Evolutionary conservation across 1,140 invertebrate genomes (phyloP), one percentile per base, ranked within the genome.

Genomic region (Triops longicaudatus): DNA sequence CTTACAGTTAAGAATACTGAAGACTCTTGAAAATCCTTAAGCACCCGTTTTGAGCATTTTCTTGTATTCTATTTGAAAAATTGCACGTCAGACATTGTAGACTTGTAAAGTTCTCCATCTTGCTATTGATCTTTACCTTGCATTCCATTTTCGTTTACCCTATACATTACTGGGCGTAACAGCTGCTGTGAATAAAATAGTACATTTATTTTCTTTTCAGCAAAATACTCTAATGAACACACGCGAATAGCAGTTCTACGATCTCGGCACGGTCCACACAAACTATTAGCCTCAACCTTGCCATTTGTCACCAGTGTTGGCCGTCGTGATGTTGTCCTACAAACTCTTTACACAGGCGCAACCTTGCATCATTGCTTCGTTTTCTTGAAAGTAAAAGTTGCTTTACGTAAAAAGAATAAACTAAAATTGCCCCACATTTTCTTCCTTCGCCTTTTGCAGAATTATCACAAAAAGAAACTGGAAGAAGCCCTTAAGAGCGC

Each of bases 361-460:
- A 92, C 91, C 12, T 85, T 93, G 27, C 91, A 89, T 82, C 89
- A 93, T 76, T 92, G 91, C 84, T 92, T 91, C 82, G 87, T 88
- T 79, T 92, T 90, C 82, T 88, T 93, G 73, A 84, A 83, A 81
- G 86, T 87, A 82, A 63, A 22, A 4, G 50, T 22, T 22, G 10
- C 50, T 10, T 2, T n/a, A 63, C 6, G 6, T 10, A 14, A 63
- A 37, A 37, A 37, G 7, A 37, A 7, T 37, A 37, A 2, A 7
- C 31, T 2, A 37, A n/a, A n/a, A n/a, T n/a, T 37, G 31, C 7
- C 31, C 31, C 7, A 37, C 31, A 63, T 63, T 44, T 44, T 9
- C 14, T 63, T 6, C 22, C 14, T 10, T 63, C 9, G 10, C 2
- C 22, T 22, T 6, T 9, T 63, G 22, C 50, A 63, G 50, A 22